These are phyloP conservation scores for Dendronephthya gigantea DNA, from an alignment of 64 coral and sea anemone genomes.

Conservation along the genomic window DNA sequence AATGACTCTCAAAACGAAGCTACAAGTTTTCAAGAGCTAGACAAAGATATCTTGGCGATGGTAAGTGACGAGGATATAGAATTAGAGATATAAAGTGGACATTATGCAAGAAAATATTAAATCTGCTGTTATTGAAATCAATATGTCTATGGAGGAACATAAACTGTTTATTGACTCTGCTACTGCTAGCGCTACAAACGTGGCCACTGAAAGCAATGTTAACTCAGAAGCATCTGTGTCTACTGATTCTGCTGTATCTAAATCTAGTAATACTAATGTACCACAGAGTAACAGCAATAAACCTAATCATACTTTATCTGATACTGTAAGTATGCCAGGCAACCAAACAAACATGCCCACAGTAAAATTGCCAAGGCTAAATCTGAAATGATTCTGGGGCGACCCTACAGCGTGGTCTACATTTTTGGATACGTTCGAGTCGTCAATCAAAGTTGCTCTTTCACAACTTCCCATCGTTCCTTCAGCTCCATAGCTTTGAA, in stretches of 20 bases:
- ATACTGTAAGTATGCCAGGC: not conserved
- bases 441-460: conserved; percentile 2
- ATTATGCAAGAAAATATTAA: not conserved
- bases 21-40: not conserved
- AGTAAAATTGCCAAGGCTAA: conserved; percentile 14
- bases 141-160: not conserved
- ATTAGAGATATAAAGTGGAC: not conserved
- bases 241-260: too few species aligned
- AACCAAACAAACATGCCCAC: not conserved
- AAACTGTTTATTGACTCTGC: too few species aligned
- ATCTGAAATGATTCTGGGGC: conserved; percentile 4
- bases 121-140: not conserved
- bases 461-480: not conserved
- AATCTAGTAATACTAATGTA: not conserved
- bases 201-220: not conserved
- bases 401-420: conserved; percentile 2
- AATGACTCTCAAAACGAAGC: not conserved
- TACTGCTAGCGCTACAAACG: not conserved
- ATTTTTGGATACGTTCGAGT: conserved; percentile 16
- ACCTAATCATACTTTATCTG: too few species aligned
- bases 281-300: not conserved
- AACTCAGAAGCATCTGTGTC: not conserved
- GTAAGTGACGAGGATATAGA: not conserved
- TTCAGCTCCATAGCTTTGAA: not conserved
- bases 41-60: not conserved